phyloP scores from a whole-genome alignment of 2,113 vertebrate species.

The Castor canadensis region DNA sequence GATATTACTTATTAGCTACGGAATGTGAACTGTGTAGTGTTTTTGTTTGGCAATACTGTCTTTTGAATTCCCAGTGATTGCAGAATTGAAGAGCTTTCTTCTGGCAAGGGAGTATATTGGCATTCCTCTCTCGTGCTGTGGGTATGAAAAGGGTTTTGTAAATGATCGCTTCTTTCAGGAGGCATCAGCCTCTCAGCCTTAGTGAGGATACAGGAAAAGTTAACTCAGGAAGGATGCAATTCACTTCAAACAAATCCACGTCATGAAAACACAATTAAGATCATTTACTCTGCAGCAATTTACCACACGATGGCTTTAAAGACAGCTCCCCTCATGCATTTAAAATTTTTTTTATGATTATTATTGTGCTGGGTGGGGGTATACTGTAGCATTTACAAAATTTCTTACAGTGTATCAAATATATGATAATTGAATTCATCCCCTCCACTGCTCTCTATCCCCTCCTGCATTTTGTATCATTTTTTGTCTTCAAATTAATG shows the following conservation, averaged over 20 bases:
- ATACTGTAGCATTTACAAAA: too few relatives aligned
- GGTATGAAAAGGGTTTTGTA: neutral
- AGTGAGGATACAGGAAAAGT: neutral
- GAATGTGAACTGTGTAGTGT: accelerated
- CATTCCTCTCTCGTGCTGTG: neutral
- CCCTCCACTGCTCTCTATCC: too few relatives aligned
- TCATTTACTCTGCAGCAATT: neutral
- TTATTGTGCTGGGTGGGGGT: too few relatives aligned
- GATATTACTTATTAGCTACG: neutral
- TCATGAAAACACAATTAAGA: neutral
- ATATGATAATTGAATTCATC: too few relatives aligned
- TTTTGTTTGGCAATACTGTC: neutral
- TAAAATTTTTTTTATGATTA: too few relatives aligned
- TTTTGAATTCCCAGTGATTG: neutral
- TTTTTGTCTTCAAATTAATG: neutral
- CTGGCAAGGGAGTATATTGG: neutral
- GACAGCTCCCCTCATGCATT: neutral
- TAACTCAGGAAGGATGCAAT: neutral
- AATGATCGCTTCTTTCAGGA: neutral
- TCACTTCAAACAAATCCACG: neutral
- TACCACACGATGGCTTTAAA: neutral
- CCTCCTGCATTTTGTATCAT: neutral
- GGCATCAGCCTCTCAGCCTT: neutral
- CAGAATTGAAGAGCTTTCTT: neutral
- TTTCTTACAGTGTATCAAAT: too few relatives aligned